Evolutionary conservation across 2,888 invertebrate species (phyloP).

Genomic region (Cantharis nigra): DNA sequence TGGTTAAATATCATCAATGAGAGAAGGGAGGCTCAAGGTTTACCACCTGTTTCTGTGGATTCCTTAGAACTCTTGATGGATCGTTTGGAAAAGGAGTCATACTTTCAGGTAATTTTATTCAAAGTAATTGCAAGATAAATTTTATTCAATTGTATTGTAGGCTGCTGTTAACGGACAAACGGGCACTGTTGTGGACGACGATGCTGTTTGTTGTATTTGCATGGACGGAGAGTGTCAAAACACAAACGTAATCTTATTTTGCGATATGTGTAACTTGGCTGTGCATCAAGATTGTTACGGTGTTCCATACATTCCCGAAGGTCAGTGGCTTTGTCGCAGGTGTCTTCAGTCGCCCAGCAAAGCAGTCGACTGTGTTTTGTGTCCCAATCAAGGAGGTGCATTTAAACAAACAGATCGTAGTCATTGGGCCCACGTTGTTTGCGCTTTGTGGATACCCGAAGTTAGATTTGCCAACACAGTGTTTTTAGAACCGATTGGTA

Average conservation of each 20-base stretch:
- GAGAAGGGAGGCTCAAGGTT: constrained; percentile 70
- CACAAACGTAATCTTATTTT: constrained; percentile 97
- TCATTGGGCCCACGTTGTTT: constrained; percentile 98
- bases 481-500: constrained; percentile 93
- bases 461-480: constrained; percentile 97
- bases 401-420: constrained; percentile 97
- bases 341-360: constrained; percentile 96
- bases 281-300: constrained; percentile 99
- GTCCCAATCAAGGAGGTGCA: constrained; percentile 97
- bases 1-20: constrained; percentile 93
- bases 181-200: constrained; percentile 89
- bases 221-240: constrained; percentile 99
- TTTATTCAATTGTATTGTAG: constrained; percentile 38
- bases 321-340: constrained; percentile 93
- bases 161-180: constrained; percentile 71
- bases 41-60: constrained; percentile 82
- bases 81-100: constrained; percentile 95
- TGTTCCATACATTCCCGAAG: constrained; percentile 63
- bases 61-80: constrained; percentile 97
- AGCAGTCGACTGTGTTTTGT: constrained; percentile 95
- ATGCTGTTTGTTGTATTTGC: constrained; percentile 98
- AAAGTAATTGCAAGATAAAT: background rate
- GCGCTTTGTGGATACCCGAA: constrained; percentile 99
- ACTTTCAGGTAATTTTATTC: constrained; percentile 71
- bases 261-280: constrained; percentile 99